Percentiles rank a stretch among this genome's conserved stretches.
Evolutionary conservation across 2,113 vertebrate species (phyloP).

Genomic region (Athene cunicularia): DNA sequence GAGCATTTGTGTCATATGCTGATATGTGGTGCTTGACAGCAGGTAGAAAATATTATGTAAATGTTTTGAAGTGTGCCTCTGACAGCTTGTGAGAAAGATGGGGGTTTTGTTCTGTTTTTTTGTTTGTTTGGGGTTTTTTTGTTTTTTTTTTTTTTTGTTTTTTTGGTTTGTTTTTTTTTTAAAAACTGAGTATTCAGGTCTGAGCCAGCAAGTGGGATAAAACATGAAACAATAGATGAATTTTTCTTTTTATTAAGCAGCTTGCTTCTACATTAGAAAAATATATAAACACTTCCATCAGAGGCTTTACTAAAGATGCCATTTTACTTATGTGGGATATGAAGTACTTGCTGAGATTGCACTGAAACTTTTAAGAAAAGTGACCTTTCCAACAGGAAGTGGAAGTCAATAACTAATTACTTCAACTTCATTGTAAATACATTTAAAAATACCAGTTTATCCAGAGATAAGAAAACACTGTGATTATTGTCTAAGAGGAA

Average conservation of each 20-base stretch:
- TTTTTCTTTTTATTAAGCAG: neutral
- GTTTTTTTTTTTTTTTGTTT: neutral
- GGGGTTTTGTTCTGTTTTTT: neutral
- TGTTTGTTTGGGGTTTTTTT: neutral
- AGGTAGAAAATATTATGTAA: constrained; percentile 27
- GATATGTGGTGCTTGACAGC: neutral
- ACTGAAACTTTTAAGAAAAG: neutral
- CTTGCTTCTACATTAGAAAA: neutral
- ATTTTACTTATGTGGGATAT: neutral
- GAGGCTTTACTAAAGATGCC: neutral
- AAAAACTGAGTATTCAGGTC: neutral
- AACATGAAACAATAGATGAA: neutral
- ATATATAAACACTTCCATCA: neutral
- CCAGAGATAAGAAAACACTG: neutral
- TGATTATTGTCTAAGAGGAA: neutral
- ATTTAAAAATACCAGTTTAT: neutral
- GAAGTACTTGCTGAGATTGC: constrained; percentile 31
- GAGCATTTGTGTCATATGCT: neutral
- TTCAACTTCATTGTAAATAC: constrained; percentile 47
- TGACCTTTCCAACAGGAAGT: constrained; percentile 27
- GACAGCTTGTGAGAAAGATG: neutral
- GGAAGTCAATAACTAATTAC: neutral
- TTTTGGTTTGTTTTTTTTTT: constrained; percentile 1
- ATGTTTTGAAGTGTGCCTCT: neutral
- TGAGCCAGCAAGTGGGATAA: constrained; percentile 2